Evolutionary conservation across 2,888 invertebrate species (phyloP), one percentile per base, ranked within the genome.

Genomic region (Heliothis peltigera): DNA sequence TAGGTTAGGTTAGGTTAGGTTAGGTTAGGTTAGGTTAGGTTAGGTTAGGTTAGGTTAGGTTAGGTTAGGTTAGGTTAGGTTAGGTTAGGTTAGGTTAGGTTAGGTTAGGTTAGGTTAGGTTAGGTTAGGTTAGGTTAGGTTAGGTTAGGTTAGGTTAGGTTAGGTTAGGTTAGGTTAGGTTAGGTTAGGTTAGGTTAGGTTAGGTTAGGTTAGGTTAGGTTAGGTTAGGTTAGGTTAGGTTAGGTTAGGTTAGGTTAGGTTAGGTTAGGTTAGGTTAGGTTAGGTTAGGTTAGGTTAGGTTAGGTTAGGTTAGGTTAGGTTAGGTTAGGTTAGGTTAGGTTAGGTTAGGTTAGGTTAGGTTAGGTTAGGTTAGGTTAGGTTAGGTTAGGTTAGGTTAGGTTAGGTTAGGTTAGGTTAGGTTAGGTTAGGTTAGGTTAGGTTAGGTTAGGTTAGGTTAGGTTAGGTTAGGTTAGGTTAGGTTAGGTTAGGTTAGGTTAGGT

Each of bases 401-500:
- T 70, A 70, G 70, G 70, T 70, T 64, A 59, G 62, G 63, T 58
- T 63, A 63, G 68, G 63, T n/a, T 12, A 63, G 63, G 63, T 68
- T 68, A 63, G 68, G 57, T 62, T 62, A 66, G 22, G 66, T 70
- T 70, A 68, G 72, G 69, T 73, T 69, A 69, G 72, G 73, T 69
- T 70, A 72, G 72, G 75, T 72, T 71, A 64, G 55, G 59, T 46
- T 46, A 55, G 70, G 70, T 70, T 66, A 70, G 62, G 74, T 65
- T 64, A 60, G 59, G 63, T 65, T 46, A 55, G 65, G 68, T 63
- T 63, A 65, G 70, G 74, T 74, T 70, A 67, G 59, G 62, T 65
- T 65, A 64, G 73, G 73, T 73, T 71, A 77, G 71, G 70, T 70
- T 68, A 68, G 70, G 70, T 70, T 67, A 74, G 71, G 71, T 71